Base-by-base conservation (phyloP, 2,888 invertebrate species). In the Sinotaia quadrata region DNA sequence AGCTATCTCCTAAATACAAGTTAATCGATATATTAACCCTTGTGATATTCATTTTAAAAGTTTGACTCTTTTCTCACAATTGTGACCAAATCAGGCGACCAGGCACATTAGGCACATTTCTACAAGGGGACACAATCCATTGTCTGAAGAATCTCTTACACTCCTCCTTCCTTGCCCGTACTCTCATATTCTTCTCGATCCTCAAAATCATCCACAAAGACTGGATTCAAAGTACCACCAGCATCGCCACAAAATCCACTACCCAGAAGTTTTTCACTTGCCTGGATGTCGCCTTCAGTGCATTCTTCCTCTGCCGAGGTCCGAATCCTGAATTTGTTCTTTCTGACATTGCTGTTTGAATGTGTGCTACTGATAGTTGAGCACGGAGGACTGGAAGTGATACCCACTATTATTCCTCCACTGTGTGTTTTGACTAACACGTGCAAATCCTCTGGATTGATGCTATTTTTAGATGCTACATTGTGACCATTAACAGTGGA, bases 401-500 rank as follows among this genome's bases (percentile, higher is more conserved):
- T 69, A 1, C 81, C 80, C 4, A 82, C 75, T 8, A 80, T 69
- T 3, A 81, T 58, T 8, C 81, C 81, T 34, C 76, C 76, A 4
- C 70, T 73, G 69, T 77, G 74, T 2, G 78, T 72, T 31, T 73
- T 66, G 68, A 81, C 74, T 33, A 79, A 71, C 24, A 82, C 65
- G 18, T 74, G 77, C 31, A 81, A 68, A 62, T 77, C 72, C 24
- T 75, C 34, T 33, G 52, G 7, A 12, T 34, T 15, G 36, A 47
- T 2, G 47, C n/a, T 4, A 24, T 24, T 21, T 8, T n/a, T 18
- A 18, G 47, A 24, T 18, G n/a, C 24, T n/a, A 41, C 41, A 8
- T 41, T 8, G 8, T 18, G 10, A n/a, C 47, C 47, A 24, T 47
- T 47, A 1, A 15, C 3, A 24, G 21, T 12, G 47, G 21, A 8